Conservation (phyloP, 2,888 invertebrate genomes). For the Hyposoter dolosus region DNA sequence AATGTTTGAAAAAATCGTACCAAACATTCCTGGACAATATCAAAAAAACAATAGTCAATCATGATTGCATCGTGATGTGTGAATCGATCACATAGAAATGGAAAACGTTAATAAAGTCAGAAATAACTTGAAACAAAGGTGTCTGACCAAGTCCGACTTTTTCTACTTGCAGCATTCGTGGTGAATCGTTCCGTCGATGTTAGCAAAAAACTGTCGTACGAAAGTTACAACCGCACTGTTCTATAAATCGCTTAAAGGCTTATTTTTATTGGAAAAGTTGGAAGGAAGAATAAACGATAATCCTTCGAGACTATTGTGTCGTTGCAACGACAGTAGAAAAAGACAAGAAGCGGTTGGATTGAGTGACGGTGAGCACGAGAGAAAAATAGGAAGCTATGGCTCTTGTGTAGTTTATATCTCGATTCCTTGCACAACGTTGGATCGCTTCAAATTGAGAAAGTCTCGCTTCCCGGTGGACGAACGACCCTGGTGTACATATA, state of each 20-base stretch:
- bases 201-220: neutral
- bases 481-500: conserved; percentile 25
- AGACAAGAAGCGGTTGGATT: neutral
- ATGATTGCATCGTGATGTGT: neutral
- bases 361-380: neutral
- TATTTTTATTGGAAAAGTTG: conserved; percentile 13
- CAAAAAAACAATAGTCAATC: neutral
- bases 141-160: neutral
- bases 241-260: neutral
- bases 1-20: neutral
- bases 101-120: neutral
- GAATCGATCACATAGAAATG: neutral
- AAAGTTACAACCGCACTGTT: neutral
- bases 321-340: neutral
- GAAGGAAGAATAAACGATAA: conserved; percentile 6
- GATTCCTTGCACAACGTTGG: conserved; percentile 26
- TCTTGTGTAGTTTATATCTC: conserved; percentile 49
- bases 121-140: neutral
- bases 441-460: conserved; percentile 59
- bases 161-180: neutral
- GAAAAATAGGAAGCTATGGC: neutral
- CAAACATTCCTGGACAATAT: neutral
- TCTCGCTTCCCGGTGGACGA: conserved; percentile 39
- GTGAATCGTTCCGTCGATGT: neutral
- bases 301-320: neutral